Base-by-base conservation (phyloP, 2,888 invertebrate species). In the Pocota personata region DNA sequence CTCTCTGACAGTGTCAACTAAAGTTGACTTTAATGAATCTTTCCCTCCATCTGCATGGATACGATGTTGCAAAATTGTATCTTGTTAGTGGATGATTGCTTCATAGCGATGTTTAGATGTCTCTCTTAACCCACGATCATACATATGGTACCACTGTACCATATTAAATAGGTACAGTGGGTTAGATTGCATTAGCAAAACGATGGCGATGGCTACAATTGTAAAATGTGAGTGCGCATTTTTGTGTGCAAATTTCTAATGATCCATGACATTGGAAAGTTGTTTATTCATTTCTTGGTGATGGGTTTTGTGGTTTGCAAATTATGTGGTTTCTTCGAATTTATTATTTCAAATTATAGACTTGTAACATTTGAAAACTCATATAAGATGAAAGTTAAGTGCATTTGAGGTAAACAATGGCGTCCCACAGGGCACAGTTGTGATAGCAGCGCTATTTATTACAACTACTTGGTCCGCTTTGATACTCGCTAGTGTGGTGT, bases 211-310 rank as follows among this genome's bases (percentile, higher is more conserved):
- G n/a, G 4, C 14, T 21, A 2, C 21, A 35, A 5, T 16, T n/a
- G 48, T 3, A 21, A n/a, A 37, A 52, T 52, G 67, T 16, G 6
- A 19, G 24, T 27, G 8, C 50, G 16, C 10, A 16, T 35, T 7
- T 24, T 2, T 27, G 3, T 43, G 60, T 10, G 30, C 14, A 40
- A 40, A 52, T 72, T 72, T 48, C 48, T 40, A 40, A 40, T 73
- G 62, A 62, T 50, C 50, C 72, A 72, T 72, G 72, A 58, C 75
- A 66, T 66, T 76, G 37, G 66, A 57, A 66, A 67, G 58, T 66
- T 67, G 19, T 66, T 66, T 46, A 27, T 46, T n/a, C 7, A 30
- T 19, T 46, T 64, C 0, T n/a, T n/a, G n/a, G n/a, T n/a, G 30
- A n/a, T 12, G 10, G 37, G 19, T 46, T 72, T 55, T 48, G 35